Evolutionary conservation across 2,113 vertebrate species (phyloP), one percentile per base, ranked within the genome.

Genomic region (Leptodactylus fuscus): DNA sequence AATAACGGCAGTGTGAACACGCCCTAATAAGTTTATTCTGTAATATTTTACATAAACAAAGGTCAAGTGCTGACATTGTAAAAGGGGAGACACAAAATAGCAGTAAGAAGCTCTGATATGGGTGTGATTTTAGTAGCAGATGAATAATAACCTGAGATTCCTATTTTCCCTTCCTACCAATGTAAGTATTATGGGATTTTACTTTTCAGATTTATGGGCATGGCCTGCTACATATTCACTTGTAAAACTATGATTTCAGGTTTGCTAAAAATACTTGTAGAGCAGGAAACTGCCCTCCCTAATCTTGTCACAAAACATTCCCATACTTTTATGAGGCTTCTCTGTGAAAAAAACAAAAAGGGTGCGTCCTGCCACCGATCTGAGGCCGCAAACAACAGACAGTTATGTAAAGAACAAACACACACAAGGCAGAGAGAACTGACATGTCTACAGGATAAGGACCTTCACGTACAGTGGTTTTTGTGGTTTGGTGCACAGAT

Each of bases 301-400:
- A 58, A 18, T 60, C 76, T 58, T 79, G 76, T 79, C 76, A 58
- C 76, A 38, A 79, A 79, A 79, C 76, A 79, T 79, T 79, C 76
- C 76, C 76, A 79, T 60, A 79, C 51, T 38, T 79, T 79, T 79
- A 79, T 51, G 34, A 79, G 20, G 53, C 51, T 79, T 41, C 76
- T n/a, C 22, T 58, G 51, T 79, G 2, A 24, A 36, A 10, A 34
- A 34, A 67, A 16, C 16, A 69, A 67, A 36, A 79, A 38, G 32
- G 48, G 75, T 78, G 76, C 36, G 76, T 58, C 51, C 51, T 8
- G 7, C 71, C 51, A n/a, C 20, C 41, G 53, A 16, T 60, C 51
- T 51, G n/a, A 5, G 13, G 12, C 51, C 60, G 53, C 20, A 8
- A 41, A 53, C 27, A 48, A 49, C 13, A 32, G 24, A 13, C 22